Evolutionary conservation across 2,888 invertebrate species (phyloP).

Genomic region (Noctua comes): DNA sequence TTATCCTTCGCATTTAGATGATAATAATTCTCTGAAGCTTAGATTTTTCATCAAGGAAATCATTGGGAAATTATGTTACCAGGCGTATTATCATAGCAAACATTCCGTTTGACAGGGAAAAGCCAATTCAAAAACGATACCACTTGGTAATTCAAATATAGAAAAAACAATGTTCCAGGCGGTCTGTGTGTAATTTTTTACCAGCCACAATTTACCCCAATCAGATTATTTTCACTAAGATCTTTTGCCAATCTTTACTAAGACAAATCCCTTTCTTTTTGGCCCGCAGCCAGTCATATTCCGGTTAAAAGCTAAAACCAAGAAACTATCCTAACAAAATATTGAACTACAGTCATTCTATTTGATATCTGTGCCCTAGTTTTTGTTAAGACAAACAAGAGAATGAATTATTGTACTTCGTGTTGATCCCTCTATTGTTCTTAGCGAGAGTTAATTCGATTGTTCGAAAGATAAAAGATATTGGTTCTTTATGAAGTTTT

Average conservation of each 20-base stretch:
- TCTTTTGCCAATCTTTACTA: background rate
- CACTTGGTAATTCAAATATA: background rate
- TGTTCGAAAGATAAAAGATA: constrained; percentile 59
- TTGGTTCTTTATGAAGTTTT: constrained; percentile 54
- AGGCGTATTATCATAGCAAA: background rate
- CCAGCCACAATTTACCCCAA: background rate
- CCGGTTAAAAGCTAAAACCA: constrained; percentile 18
- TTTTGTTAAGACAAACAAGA: constrained; percentile 61
- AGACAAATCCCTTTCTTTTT: constrained; percentile 5
- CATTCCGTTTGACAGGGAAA: background rate
- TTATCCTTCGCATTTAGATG: background rate
- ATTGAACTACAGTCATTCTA: constrained; percentile 46
- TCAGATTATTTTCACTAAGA: background rate
- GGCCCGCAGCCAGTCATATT: constrained; percentile 40
- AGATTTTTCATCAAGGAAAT: background rate
- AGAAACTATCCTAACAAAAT: constrained; percentile 35
- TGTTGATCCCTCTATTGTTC: constrained; percentile 63
- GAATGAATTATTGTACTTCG: constrained; percentile 62
- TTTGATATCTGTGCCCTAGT: constrained; percentile 51
- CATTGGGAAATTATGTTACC: background rate
- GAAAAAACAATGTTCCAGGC: background rate
- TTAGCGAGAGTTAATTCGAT: constrained; percentile 48
- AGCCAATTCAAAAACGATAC: too few relatives aligned
- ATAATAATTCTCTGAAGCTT: background rate
- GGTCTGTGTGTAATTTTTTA: background rate